These are phyloP conservation scores for Hypomecis atomaria DNA, from an alignment of 2,888 invertebrate species.

Conservation along the genomic window DNA sequence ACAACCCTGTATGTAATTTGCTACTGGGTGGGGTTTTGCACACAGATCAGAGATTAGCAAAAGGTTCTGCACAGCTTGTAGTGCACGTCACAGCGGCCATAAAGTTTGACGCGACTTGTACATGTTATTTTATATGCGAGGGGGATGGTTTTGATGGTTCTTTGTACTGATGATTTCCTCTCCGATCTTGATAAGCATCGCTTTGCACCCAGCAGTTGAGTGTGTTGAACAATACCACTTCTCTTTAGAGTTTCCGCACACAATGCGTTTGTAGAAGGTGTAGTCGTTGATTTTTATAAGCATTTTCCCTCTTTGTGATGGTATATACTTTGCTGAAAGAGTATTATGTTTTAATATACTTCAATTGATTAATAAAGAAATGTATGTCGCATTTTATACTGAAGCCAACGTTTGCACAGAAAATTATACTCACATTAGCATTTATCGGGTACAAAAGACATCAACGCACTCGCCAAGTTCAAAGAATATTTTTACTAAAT, in stretches of 20 bases:
- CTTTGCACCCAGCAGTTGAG: slow-evolving; percentile 17
- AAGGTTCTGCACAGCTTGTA: too few species aligned
- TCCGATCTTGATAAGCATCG: slow-evolving; percentile 15
- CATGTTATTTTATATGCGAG: background rate
- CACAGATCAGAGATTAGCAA: too few species aligned
- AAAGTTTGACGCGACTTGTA: too few species aligned
- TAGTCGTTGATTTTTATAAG: slow-evolving; percentile 17
- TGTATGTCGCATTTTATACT: too few species aligned
- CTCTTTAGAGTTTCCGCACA: slow-evolving; percentile 4
- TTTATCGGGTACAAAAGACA: background rate
- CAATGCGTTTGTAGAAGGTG: slow-evolving; percentile 16
- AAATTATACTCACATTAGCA: too few species aligned
- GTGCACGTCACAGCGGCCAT: too few species aligned
- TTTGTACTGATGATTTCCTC: slow-evolving; percentile 5
- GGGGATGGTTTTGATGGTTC: slow-evolving; percentile 22
- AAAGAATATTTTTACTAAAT: too few species aligned
- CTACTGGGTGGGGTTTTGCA: too few species aligned
- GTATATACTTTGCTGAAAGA: slow-evolving; percentile 15
- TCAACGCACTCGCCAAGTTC: background rate
- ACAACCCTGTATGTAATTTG: too few species aligned
- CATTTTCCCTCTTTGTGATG: slow-evolving; percentile 16
- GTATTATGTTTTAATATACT: too few species aligned
- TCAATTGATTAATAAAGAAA: too few species aligned
- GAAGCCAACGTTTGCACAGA: too few species aligned
- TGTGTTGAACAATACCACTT: slow-evolving; percentile 29